Percentiles rank a stretch among this genome's conserved stretches.
These are phyloP conservation scores for Hermaeophaga mercurialis DNA, from an alignment of 2,888 invertebrate species.

Conservation along the genomic window DNA sequence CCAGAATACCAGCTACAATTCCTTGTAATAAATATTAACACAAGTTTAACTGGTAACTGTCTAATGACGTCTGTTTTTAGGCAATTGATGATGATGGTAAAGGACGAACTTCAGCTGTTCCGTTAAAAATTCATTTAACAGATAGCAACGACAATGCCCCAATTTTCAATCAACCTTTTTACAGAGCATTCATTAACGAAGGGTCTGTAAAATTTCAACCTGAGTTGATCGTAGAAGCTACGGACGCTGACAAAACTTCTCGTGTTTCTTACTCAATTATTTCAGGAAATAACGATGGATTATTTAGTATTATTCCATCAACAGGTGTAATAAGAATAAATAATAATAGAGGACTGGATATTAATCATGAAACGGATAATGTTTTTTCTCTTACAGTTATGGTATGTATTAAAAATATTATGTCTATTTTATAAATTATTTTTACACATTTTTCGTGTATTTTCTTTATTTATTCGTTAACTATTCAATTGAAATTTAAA, in stretches of 20 bases:
- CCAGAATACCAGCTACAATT: conserved; percentile 82
- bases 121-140: conserved; percentile 76
- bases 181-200: conserved; percentile 84
- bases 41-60: background rate
- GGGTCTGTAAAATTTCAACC: conserved; percentile 85
- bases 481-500: too few species aligned
- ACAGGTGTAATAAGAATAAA: conserved; percentile 70
- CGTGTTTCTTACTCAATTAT: conserved; percentile 78
- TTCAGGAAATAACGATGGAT: conserved; percentile 64
- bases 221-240: conserved; percentile 72
- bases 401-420: conserved; percentile 59
- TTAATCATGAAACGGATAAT: conserved; percentile 63
- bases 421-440: background rate
- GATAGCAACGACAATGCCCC: conserved; percentile 93
- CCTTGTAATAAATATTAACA: conserved; percentile 62
- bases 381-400: conserved; percentile 68
- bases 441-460: background rate
- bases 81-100: conserved; percentile 84
- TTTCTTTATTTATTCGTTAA: too few species aligned
- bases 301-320: conserved; percentile 72
- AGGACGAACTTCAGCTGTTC: conserved; percentile 78
- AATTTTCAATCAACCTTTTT: conserved; percentile 75
- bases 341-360: conserved; percentile 61
- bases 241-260: conserved; percentile 81
- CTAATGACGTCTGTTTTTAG: conserved; percentile 55